phyloP scores from a whole-genome alignment of 1,140 invertebrate genomes.

The Melanaphis sacchari region DNA sequence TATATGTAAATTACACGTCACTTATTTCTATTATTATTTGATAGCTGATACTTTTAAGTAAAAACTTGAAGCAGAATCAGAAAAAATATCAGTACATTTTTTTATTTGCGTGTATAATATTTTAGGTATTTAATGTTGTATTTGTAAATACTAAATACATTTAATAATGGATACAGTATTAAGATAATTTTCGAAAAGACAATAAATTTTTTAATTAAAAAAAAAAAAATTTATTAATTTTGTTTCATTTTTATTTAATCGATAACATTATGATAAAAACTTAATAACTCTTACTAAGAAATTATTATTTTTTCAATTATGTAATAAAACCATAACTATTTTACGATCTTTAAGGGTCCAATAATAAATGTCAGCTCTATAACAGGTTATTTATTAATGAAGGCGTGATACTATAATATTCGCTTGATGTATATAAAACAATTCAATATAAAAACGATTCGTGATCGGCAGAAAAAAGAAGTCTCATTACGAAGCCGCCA shows the following conservation, averaged over 20 bases:
- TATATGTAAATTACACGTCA: no score
- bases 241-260: background rate
- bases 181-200: background rate
- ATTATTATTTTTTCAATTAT: background rate
- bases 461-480: background rate
- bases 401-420: background rate
- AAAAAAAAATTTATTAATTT: background rate
- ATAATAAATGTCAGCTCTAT: background rate
- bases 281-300: background rate
- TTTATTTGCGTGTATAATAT: background rate
- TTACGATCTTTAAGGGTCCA: background rate
- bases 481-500: constrained; percentile 36
- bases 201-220: background rate
- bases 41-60: no score
- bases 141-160: background rate
- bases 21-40: no score
- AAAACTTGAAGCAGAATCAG: no score
- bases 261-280: background rate
- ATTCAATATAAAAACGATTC: constrained; percentile 46
- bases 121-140: background rate
- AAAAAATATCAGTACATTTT: background rate
- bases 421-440: background rate
- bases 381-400: background rate
- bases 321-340: background rate
- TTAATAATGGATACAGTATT: background rate